phyloP scores from a whole-genome alignment of 1,140 invertebrate genomes.

The Drosophila obscura region DNA sequence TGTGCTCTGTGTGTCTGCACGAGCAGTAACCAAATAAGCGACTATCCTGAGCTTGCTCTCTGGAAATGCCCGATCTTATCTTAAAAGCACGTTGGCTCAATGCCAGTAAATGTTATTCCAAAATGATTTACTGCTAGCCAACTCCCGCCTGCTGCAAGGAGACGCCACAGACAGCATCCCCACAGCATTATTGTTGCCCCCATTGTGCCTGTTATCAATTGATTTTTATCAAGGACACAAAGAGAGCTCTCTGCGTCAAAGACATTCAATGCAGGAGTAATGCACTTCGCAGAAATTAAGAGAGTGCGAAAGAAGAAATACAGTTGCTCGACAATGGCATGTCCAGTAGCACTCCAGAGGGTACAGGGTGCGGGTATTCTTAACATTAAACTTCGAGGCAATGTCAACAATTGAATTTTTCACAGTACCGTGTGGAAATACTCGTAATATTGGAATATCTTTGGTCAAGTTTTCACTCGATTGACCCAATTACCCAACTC shows the following conservation, averaged over 20 bases:
- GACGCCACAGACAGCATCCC: slow-evolving; percentile 24
- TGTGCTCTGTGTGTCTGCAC: too few relatives aligned
- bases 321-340: background rate
- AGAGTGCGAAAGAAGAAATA: background rate
- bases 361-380: too few relatives aligned
- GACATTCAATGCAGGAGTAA: slow-evolving; percentile 54
- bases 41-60: too few relatives aligned
- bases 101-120: slow-evolving; percentile 6
- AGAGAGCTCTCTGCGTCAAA: slow-evolving; percentile 32
- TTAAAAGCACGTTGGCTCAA: too few relatives aligned
- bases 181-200: background rate
- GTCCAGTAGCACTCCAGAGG: too few relatives aligned
- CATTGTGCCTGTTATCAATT: slow-evolving; percentile 67
- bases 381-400: too few relatives aligned
- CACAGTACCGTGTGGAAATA: slow-evolving; percentile 6
- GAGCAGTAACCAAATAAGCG: too few relatives aligned
- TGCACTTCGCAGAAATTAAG: background rate
- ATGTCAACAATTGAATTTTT: background rate
- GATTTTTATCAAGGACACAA: slow-evolving; percentile 55
- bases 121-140: slow-evolving; percentile 24
- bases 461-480: slow-evolving; percentile 1
- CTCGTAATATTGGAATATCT: slow-evolving; percentile 29
- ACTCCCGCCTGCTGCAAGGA: slow-evolving; percentile 6
- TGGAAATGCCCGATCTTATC: too few relatives aligned
- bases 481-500: slow-evolving; percentile 55